Conservation (phyloP, 2,888 invertebrate genomes). For the Andrena hattorfiana region DNA sequence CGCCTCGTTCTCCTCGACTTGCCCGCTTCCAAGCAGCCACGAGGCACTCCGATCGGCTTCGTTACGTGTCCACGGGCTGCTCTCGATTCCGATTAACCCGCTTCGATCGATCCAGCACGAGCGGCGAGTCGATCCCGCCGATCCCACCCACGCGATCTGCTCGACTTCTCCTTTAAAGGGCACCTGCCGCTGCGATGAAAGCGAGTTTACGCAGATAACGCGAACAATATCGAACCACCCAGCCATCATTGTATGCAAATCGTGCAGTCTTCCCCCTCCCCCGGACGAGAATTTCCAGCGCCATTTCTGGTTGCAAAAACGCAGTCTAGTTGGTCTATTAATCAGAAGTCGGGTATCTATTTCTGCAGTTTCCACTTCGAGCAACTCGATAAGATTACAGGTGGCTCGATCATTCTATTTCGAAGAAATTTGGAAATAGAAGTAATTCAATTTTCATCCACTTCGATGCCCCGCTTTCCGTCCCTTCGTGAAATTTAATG, state of each 20-base stretch:
- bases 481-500: no score
- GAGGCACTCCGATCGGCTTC: constrained; percentile 37
- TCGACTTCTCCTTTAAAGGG: constrained; percentile 64
- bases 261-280: neutral
- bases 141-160: constrained; percentile 61
- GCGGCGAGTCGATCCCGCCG: constrained; percentile 54
- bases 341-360: no score
- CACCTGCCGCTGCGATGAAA: constrained; percentile 63
- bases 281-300: neutral
- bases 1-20: constrained; percentile 23
- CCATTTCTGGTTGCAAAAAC: neutral
- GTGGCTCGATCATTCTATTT: no score
- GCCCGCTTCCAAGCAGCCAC: constrained; percentile 21
- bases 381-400: no score
- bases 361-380: no score
- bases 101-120: constrained; percentile 61
- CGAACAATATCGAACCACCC: constrained; percentile 31
- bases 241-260: constrained; percentile 51
- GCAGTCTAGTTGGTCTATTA: no score
- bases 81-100: constrained; percentile 67
- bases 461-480: no score
- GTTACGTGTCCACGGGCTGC: constrained; percentile 40
- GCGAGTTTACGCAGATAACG: constrained; percentile 58
- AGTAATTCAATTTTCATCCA: no score
- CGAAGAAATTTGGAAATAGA: no score